These are phyloP conservation scores for Tinea pellionella DNA, from an alignment of 2,888 invertebrate species.

Conservation along the genomic window DNA sequence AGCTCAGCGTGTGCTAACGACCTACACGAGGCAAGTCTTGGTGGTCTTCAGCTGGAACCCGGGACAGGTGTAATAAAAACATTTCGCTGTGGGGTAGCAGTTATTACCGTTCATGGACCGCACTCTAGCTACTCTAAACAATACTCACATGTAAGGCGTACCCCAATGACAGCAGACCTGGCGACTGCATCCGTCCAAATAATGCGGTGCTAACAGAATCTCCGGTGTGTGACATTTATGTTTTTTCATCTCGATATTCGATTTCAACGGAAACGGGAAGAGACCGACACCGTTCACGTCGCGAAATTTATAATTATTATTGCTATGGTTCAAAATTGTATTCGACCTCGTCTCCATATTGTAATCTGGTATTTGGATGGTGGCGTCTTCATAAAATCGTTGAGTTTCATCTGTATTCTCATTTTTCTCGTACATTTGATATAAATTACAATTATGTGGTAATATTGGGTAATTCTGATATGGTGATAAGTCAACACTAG, in stretches of 20 bases:
- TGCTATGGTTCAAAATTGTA: not conserved
- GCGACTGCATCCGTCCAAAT: slow-evolving; percentile 62
- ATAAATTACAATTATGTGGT: slow-evolving; percentile 43
- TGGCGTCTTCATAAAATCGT: slow-evolving; percentile 38
- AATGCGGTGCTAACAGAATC: slow-evolving; percentile 81
- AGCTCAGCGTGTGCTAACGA: no score
- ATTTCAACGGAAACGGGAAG: slow-evolving; percentile 67
- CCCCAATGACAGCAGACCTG: slow-evolving; percentile 64
- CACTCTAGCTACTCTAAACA: no score
- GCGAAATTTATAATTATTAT: not conserved
- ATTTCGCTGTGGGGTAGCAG: no score
- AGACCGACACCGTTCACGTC: slow-evolving; percentile 30
- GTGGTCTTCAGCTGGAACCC: no score
- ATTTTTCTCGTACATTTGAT: slow-evolving; percentile 39
- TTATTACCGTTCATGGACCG: no score
- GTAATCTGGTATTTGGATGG: slow-evolving; percentile 26
- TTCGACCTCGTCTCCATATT: not conserved
- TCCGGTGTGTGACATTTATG: slow-evolving; percentile 79
- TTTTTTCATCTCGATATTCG: slow-evolving; percentile 54
- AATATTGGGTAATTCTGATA: slow-evolving; percentile 59
- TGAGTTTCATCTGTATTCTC: slow-evolving; percentile 24
- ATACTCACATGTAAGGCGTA: slow-evolving; percentile 43
- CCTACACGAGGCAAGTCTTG: no score
- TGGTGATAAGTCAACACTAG: slow-evolving; percentile 52
- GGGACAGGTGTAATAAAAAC: no score